Evolutionary conservation across 2,113 vertebrate species (phyloP).

Genomic region (Urocynchramus pylzowi): DNA sequence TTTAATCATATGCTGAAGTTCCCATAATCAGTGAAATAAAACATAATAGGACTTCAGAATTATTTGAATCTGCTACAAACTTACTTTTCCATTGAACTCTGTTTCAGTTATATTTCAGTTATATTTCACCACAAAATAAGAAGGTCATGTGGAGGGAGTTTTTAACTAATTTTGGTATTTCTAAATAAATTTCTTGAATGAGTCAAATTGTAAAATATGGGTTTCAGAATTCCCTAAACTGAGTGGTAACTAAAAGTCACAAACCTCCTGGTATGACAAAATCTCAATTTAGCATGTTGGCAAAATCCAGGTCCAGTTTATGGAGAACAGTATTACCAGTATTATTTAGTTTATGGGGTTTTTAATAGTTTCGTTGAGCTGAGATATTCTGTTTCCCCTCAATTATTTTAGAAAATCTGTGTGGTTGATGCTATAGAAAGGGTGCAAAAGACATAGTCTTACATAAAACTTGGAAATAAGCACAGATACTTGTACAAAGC

Average conservation of each 20-base stretch:
- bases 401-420: background rate
- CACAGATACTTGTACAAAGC: background rate
- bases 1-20: background rate
- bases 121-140: background rate
- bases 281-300: background rate
- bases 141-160: background rate
- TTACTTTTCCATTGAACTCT: background rate
- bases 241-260: background rate
- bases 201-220: background rate
- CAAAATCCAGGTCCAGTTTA: background rate
- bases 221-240: background rate
- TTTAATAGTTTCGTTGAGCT: background rate
- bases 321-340: background rate
- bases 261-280: background rate
- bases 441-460: background rate
- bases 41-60: background rate
- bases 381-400: background rate
- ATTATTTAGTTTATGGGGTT: rapidly evolving
- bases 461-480: background rate
- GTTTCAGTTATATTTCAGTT: background rate
- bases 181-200: background rate
- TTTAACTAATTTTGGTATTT: background rate
- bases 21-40: background rate
- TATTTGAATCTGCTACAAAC: background rate
- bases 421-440: background rate